These are phyloP conservation scores for Cygnus olor DNA, from an alignment of 2,797 vertebrate genomes.

Conservation along the genomic window DNA sequence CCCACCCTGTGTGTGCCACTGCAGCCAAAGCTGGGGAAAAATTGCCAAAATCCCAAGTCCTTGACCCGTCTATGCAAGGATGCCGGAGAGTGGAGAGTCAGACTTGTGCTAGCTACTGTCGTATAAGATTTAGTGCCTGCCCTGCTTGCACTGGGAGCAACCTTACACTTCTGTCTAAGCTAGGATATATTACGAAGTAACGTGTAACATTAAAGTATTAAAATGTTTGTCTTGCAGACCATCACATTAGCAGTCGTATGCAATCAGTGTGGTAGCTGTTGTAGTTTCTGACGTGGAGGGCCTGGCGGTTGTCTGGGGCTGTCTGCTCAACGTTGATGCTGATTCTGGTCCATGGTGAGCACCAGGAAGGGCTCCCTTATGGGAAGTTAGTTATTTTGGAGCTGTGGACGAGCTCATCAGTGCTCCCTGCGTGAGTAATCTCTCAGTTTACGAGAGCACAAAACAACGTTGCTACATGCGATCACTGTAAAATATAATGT, in stretches of 20 bases:
- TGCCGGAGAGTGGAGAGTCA: background rate
- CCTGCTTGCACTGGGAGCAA: background rate
- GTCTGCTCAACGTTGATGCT: background rate
- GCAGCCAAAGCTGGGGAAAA: background rate
- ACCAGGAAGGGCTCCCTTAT: background rate
- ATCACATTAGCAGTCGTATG: background rate
- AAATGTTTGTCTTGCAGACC: background rate
- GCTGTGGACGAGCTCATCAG: background rate
- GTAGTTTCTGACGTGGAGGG: background rate
- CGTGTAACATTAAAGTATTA: background rate
- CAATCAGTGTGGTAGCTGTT: background rate
- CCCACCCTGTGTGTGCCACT: background rate
- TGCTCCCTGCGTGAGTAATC: background rate
- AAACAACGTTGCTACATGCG: background rate
- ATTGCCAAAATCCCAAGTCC: background rate
- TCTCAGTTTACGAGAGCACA: background rate
- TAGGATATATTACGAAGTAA: background rate
- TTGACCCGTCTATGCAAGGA: background rate
- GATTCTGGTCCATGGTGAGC: background rate
- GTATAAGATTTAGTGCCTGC: background rate
- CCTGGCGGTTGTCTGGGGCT: too few relatives aligned
- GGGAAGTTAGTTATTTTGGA: background rate
- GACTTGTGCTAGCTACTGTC: background rate
- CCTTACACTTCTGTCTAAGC: background rate
- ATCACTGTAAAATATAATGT: background rate